Conservation (phyloP, 2,888 invertebrate genomes). For the Eupithecia dodoneata region DNA sequence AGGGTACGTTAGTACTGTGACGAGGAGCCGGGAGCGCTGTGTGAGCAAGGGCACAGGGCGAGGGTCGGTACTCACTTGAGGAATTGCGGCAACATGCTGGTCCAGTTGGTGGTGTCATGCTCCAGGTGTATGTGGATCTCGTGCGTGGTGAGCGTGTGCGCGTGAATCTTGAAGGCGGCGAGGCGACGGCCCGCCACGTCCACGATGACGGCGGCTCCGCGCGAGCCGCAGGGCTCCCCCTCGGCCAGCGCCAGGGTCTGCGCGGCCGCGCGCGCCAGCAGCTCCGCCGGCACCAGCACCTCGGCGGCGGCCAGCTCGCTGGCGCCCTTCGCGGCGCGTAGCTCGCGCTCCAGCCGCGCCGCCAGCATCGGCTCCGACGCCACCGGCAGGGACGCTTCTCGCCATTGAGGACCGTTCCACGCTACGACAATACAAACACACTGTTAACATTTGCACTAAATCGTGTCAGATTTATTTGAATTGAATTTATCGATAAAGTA, state of each 20-base stretch:
- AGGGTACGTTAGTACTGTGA: constrained; percentile 47
- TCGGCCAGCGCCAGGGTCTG: constrained; percentile 93
- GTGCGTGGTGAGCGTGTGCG: constrained; percentile 94
- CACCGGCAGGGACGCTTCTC: constrained; percentile 78
- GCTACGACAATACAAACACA: constrained; percentile 68
- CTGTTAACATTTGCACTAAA: constrained; percentile 46
- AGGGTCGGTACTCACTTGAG: constrained; percentile 88
- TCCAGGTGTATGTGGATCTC: constrained; percentile 94
- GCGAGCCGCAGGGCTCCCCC: constrained; percentile 94
- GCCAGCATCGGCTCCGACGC: constrained; percentile 88
- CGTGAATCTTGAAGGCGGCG: constrained; percentile 93
- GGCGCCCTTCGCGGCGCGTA: constrained; percentile 91
- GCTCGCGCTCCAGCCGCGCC: constrained; percentile 89
- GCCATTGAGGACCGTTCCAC: constrained; percentile 78
- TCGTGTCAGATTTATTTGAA: neutral
- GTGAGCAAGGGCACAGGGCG: neutral
- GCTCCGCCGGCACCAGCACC: constrained; percentile 92
- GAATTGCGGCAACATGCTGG: constrained; percentile 93
- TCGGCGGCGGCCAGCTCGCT: constrained; percentile 92
- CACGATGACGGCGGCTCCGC: constrained; percentile 94
- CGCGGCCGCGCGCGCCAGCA: constrained; percentile 90
- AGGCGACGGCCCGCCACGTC: constrained; percentile 91
- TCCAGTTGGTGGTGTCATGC: constrained; percentile 94
- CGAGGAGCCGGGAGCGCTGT: neutral
- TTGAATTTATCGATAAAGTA: neutral